Percentiles rank a stretch among this genome's conserved stretches.
phyloP scores from a whole-genome alignment of 2,113 vertebrate species.

The Theristicus caerulescens region DNA sequence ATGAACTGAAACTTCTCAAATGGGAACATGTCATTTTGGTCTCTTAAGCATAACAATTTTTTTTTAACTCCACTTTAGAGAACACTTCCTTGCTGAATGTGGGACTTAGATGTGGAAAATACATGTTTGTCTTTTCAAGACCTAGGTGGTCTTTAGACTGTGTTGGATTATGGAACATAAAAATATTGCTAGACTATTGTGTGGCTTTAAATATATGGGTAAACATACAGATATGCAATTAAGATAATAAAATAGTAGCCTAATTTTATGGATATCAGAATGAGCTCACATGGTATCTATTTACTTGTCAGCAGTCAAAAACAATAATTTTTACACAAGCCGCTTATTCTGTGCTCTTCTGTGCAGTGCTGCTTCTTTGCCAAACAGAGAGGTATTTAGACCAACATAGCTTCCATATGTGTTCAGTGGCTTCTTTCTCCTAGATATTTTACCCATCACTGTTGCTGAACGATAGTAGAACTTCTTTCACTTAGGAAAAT shows the following conservation, averaged over 20 bases:
- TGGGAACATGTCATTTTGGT: neutral
- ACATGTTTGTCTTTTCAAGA: neutral
- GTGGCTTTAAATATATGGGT: constrained; percentile 40
- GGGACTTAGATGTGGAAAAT: neutral
- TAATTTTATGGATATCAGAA: constrained; percentile 16
- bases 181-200: neutral
- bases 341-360: neutral
- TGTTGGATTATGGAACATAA: neutral
- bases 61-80: neutral
- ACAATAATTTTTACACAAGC: constrained; percentile 19
- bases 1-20: neutral
- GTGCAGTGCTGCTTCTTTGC: constrained; percentile 19
- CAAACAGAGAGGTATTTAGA: neutral
- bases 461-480: neutral
- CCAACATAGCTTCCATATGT: neutral
- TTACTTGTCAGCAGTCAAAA: constrained; percentile 55
- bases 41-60: neutral
- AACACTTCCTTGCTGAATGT: neutral
- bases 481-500: neutral
- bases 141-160: constrained; percentile 28
- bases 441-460: neutral
- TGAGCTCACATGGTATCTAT: constrained; percentile 39
- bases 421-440: neutral
- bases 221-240: constrained; percentile 1
- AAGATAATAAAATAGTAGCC: constrained; percentile 38